Evolutionary conservation across 92 coral and sea anemone genomes (phyloP), one percentile per base, ranked within the genome.

Genomic region (Pocillopora meandrina): DNA sequence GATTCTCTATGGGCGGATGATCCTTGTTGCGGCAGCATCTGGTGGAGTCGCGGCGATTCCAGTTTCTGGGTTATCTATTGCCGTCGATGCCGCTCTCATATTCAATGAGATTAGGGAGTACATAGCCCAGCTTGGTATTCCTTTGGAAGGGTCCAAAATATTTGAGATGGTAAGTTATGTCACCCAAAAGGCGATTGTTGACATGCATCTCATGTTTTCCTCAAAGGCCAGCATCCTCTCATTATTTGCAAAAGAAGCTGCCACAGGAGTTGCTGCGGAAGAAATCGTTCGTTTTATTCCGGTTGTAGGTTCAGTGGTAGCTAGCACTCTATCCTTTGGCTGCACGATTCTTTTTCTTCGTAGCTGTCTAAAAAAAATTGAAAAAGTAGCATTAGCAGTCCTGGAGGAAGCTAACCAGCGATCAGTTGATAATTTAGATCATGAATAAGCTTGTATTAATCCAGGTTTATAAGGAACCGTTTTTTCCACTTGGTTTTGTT

Each of bases 311-410:
- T 61, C 64, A 5, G 64, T 0, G 13, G 2, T 61, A 13, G 64
- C 64, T 11, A 57, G 88, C 23, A 47, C 84, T 2, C 42, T 85
- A 72, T 85, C 88, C 16, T 85, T 85, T 34, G 58, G 57, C 4
- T n/a, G n/a, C n/a, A n/a, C n/a, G n/a, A n/a, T n/a, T n/a, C n/a
- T n/a, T n/a, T n/a, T n/a, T n/a, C n/a, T n/a, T n/a, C n/a, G n/a
- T n/a, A n/a, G n/a, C n/a, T 77, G 75, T 70, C 18, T 85, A 57
- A 58, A 77, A 56, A 74, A 85, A 15, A 20, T 85, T 65, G 84
- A 85, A 57, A 60, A 77, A 76, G 77, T 74, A 52, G 88, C 88
- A 12, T 49, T 85, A 34, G 17, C 1, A 17, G 17, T 85, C 10
- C n/a, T 77, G 26, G 77, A 85, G 1, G 88, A 63, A 31, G 35